Conservation (phyloP, 2,113 vertebrate species). For the Notiomystis cincta region DNA sequence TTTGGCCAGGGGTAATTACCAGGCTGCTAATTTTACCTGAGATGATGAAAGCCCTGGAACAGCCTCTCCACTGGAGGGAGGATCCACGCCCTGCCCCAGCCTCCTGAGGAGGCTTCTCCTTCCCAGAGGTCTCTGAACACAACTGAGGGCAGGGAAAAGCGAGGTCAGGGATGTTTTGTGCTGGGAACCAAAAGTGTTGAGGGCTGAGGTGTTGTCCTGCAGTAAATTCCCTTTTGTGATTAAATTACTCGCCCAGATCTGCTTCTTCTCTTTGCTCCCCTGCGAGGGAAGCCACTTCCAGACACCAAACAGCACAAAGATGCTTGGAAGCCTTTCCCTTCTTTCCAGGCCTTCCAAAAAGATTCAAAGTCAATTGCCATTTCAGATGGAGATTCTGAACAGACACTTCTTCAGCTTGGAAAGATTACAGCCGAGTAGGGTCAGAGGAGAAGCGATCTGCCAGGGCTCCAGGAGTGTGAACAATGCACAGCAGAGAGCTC, state of each 20-base stretch:
- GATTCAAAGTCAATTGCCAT: slow-evolving; percentile 39
- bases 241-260: slow-evolving; percentile 24
- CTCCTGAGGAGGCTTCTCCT: background rate
- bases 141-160: background rate
- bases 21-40: background rate
- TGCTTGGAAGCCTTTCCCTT: background rate
- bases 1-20: background rate
- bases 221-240: background rate
- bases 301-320: background rate
- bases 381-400: slow-evolving; percentile 37
- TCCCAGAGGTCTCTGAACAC: background rate
- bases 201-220: background rate
- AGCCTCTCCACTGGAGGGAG: background rate
- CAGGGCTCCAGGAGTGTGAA: slow-evolving; percentile 28
- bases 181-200: background rate
- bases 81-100: background rate
- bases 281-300: slow-evolving; percentile 11
- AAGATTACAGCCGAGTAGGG: background rate
- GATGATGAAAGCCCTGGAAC: background rate
- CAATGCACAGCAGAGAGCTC: slow-evolving; percentile 7
- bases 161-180: background rate
- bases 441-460: background rate
- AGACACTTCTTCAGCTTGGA: slow-evolving; percentile 50
- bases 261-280: slow-evolving; percentile 27
- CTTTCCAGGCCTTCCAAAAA: slow-evolving; percentile 43